phyloP scores from a whole-genome alignment of 2,797 vertebrate species.

The Anas bahamensis region DNA sequence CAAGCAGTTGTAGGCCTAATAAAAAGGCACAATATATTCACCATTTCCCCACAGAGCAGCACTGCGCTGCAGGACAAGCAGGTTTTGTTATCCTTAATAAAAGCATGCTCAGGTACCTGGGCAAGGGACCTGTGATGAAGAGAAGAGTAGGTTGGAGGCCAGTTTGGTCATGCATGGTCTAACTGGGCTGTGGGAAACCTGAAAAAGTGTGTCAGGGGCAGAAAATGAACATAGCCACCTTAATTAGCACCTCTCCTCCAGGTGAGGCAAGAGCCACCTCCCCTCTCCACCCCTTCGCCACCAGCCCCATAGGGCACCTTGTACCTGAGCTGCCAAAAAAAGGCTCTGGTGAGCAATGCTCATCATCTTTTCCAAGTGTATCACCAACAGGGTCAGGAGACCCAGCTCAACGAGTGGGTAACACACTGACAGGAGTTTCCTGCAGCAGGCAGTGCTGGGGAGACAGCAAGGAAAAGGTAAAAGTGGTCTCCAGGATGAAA shows the following conservation, averaged over 20 bases:
- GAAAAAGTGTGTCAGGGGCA: background rate
- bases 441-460: background rate
- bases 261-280: background rate
- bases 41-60: background rate
- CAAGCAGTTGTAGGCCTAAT: background rate
- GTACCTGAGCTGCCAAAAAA: background rate
- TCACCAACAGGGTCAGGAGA: background rate
- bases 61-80: background rate
- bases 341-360: background rate
- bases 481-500: background rate
- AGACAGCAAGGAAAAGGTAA: slow-evolving; percentile 5
- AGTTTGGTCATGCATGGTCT: background rate
- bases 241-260: background rate
- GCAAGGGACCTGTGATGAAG: background rate
- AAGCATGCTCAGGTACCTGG: background rate
- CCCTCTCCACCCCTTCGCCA: background rate
- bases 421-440: background rate
- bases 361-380: background rate
- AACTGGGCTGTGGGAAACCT: background rate
- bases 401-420: background rate
- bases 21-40: slow-evolving; percentile 7
- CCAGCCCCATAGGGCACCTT: rapidly evolving
- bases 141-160: background rate
- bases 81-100: background rate
- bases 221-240: slow-evolving; percentile 4